Evolutionary conservation across 2,888 invertebrate genomes (phyloP), one percentile per base, ranked within the genome.

Genomic region (Sarcophaga caerulescens): DNA sequence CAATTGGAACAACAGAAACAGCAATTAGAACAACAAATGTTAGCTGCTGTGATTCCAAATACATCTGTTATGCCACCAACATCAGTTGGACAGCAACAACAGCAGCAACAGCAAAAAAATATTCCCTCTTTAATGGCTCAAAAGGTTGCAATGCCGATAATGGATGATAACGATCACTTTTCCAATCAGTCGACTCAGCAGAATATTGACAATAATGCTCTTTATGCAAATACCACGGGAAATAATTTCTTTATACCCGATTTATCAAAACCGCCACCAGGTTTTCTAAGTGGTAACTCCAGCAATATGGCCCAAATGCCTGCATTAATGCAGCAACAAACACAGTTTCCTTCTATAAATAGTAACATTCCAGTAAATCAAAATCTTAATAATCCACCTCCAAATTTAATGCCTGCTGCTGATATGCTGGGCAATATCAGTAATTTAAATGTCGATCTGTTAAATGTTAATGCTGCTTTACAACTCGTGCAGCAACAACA

Each of bases 201-300:
- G n/a, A n/a, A 52, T 19, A 60, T 57, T 65, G 21, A 52, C 45
- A 71, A 80, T 94, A 80, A 83, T 94, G 87, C 94, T 94, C 87
- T 88, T 94, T 94, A 89, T 94, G 95, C 45, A 75, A 87, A 84
- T 73, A 87, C 14, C 70, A 95, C 95, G 5, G 76, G 70, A 68
- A 89, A 45, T 81, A 89, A 94, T 93, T 93, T 94, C 93, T 94
- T 94, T 87, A 96, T 95, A 92, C 97, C 97, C 60, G 97, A 98
- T 93, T 95, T 98, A 88, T 96, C 96, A 25, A 96, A 97, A 91
- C 98, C 98, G 0, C 98, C 98, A 0, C 97, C 98, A 6, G 97
- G 97, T 47, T 97, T 97, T 91, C 94, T 92, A 84, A 73, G 77
- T 52, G 78, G 88, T 85, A 68, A 89, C 85, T n/a, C 78, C 59